Base-by-base conservation (phyloP, 2,888 invertebrate species). In the Achlya flavicornis region DNA sequence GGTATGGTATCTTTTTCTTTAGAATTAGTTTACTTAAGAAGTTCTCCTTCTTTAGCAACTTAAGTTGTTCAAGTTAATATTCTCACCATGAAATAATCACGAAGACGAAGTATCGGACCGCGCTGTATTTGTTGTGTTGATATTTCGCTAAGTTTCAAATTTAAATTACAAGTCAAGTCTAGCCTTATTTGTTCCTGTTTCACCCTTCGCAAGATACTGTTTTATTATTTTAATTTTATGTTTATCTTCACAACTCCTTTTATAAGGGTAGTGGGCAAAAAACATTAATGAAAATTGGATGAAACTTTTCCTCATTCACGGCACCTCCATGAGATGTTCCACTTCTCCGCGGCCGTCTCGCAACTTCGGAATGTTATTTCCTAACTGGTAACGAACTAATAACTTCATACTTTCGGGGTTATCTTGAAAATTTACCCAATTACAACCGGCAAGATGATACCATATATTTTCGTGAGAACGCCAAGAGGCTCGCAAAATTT, bases 301-400 rank as follows among this genome's bases (percentile, higher is more conserved):
- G 58, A 58, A 70, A 72, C 64, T 73, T 70, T 73, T 66, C 62
- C 64, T 59, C 63, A 48, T 64, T 46, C 38, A 43, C 62, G 64
- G 63, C 66, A 61, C 35, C 66, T 64, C 64, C 62, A 68, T 72
- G 48, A 68, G 63, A 70, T 68, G 63, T 61, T 68, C 69, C 63
- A 58, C 43, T 64, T 63, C 68, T 66, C 8, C 6, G 70, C 61
- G 70, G 70, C 65, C 62, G 66, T 64, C 61, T 61, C 63, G 64
- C 63, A 69, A 78, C 69, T 72, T 69, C 60, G 63, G 67, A 70
- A 75, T 70, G 63, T 73, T 71, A 76, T 76, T 67, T 63, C 64
- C 63, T 48, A 75, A 76, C 65, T 68, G 75, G 71, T 71, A 70
- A 74, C 73, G 65, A 70, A 74, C 72, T 76, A 75, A 71, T 70